Evolutionary conservation across 2,113 vertebrate genomes (phyloP).

Genomic region (Microcebus griseorufus): DNA sequence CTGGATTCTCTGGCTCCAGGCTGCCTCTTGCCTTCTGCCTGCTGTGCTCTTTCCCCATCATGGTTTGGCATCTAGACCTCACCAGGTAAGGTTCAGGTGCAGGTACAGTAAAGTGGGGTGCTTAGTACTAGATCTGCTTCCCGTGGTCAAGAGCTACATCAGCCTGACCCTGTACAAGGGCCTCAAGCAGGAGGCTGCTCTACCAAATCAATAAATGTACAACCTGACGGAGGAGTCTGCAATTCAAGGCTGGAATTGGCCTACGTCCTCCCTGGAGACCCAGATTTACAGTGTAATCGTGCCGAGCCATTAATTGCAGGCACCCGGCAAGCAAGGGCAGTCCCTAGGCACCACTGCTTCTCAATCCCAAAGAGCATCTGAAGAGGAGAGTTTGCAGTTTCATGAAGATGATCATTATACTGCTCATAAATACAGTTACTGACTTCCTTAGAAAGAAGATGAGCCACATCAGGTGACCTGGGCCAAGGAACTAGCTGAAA

Average conservation of each 20-base stretch:
- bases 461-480: background rate
- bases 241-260: background rate
- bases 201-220: background rate
- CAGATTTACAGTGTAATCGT: background rate
- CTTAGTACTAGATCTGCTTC: background rate
- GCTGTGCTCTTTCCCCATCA: background rate
- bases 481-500: background rate
- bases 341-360: background rate
- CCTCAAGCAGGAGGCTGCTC: background rate
- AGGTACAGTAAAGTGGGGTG: background rate
- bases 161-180: background rate
- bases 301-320: background rate
- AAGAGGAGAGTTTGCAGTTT: background rate
- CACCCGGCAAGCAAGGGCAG: background rate
- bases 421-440: background rate
- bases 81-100: background rate
- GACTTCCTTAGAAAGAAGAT: slow-evolving; percentile 20
- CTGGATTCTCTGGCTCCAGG: background rate
- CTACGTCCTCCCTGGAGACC: background rate
- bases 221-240: background rate
- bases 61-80: background rate
- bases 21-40: background rate
- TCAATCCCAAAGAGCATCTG: background rate
- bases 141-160: background rate
- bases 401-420: background rate